Conservation (phyloP, 2,113 vertebrate species). For the Hippocampus zosterae region DNA sequence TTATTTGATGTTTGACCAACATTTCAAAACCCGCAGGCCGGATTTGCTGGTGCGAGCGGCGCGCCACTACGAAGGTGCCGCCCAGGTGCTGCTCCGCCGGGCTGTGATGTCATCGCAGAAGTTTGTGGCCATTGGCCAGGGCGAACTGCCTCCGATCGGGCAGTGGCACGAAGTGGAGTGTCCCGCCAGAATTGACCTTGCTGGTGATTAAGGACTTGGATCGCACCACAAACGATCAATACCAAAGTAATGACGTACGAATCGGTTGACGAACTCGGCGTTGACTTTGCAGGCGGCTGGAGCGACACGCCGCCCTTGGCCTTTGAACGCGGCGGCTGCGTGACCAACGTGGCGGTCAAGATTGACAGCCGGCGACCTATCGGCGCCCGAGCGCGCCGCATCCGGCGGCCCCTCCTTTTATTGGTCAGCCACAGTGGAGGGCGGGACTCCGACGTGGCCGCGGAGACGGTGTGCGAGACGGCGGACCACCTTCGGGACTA, state of each 20-base stretch:
- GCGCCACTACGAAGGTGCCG: constrained; percentile 90
- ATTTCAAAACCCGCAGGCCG: constrained; percentile 65
- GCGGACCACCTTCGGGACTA: constrained; percentile 82
- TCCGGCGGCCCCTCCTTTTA: constrained; percentile 71
- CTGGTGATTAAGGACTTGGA: constrained; percentile 67
- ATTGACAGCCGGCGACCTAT: constrained; percentile 84
- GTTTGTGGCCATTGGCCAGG: constrained; percentile 71
- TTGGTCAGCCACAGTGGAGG: constrained; percentile 67
- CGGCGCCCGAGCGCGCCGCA: constrained; percentile 78
- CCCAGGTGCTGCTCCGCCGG: constrained; percentile 84
- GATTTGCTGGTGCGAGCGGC: constrained; percentile 86
- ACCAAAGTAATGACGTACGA: not conserved
- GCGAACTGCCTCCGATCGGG: constrained; percentile 65
- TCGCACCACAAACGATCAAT: not conserved
- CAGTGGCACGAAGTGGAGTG: constrained; percentile 84
- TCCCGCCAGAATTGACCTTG: constrained; percentile 88
- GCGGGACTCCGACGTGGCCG: constrained; percentile 40
- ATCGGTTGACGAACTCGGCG: not conserved
- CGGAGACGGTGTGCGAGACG: constrained; percentile 70
- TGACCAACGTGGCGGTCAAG: constrained; percentile 82
- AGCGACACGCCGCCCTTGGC: constrained; percentile 92
- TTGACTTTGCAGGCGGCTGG: constrained; percentile 81
- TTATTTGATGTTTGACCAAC: too few species aligned
- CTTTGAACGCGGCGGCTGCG: constrained; percentile 87
- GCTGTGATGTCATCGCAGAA: constrained; percentile 85